A percentile compares a stretch with the other conserved stretches of the same genome.
Evolutionary conservation across 2,113 vertebrate genomes (phyloP).

Genomic region (Dasyornis broadbenti): DNA sequence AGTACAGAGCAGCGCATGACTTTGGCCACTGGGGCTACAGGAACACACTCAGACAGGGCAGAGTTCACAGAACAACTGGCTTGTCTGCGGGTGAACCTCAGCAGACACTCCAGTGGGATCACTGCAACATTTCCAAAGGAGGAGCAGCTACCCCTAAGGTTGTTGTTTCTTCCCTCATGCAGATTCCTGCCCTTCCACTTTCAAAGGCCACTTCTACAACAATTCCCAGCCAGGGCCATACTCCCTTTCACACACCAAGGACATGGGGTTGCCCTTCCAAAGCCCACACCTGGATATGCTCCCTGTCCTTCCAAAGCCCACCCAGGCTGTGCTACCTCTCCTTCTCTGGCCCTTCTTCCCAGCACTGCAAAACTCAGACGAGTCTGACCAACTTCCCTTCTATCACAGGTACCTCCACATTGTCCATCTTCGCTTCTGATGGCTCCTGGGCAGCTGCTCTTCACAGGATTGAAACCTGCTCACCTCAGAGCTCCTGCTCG

Average conservation of each 20-base stretch:
- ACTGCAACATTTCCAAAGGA: background rate
- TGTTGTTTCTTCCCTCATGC: background rate
- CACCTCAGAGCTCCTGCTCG: no score
- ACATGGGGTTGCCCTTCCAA: background rate
- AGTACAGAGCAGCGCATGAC: background rate
- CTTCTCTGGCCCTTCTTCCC: background rate
- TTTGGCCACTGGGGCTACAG: background rate
- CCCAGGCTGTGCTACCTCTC: background rate
- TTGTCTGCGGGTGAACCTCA: background rate
- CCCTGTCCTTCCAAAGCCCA: background rate
- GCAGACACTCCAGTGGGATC: fast-evolving
- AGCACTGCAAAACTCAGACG: background rate
- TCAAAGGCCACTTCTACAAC: background rate
- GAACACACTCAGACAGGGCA: background rate
- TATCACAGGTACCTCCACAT: fast-evolving
- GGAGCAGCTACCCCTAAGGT: background rate
- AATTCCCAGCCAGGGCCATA: fast-evolving
- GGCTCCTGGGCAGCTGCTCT: background rate
- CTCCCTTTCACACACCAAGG: background rate
- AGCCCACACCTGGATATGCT: background rate
- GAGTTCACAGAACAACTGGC: background rate
- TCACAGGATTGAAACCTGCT: fast-evolving
- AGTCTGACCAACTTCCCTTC: no score
- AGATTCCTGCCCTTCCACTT: background rate
- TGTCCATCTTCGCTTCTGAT: background rate